phyloP scores from a whole-genome alignment of 2,888 invertebrate genomes.

The Drosophila suboccidentalis region DNA sequence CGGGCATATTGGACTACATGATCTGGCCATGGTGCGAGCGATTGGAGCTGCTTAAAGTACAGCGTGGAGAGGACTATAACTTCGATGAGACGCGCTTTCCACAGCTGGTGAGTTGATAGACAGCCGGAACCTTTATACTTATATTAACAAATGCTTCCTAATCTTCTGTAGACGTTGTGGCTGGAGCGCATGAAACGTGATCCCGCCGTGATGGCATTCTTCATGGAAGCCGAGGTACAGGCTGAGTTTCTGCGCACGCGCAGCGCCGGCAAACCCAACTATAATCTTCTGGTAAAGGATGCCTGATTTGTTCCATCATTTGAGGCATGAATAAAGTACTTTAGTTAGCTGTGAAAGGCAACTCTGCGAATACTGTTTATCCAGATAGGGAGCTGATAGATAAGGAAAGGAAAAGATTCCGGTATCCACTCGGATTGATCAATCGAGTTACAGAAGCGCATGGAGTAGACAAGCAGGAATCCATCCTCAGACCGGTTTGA shows the following conservation, averaged over 20 bases:
- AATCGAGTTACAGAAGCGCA: too few relatives aligned
- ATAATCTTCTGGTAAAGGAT: constrained; percentile 71
- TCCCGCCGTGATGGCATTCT: constrained; percentile 90
- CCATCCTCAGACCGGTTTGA: too few relatives aligned
- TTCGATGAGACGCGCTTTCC: constrained; percentile 67
- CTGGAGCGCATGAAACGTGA: constrained; percentile 90
- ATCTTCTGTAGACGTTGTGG: constrained; percentile 88
- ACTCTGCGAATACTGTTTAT: neutral
- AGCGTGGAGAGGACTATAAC: constrained; percentile 87
- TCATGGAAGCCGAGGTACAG: constrained; percentile 90
- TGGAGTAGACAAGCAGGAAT: too few relatives aligned
- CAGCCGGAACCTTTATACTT: too few relatives aligned
- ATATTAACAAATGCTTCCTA: neutral
- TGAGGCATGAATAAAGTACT: constrained; percentile 54
- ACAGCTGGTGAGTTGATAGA: constrained; percentile 49
- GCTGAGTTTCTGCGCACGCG: constrained; percentile 90
- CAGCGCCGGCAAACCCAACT: constrained; percentile 89
- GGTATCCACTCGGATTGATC: neutral
- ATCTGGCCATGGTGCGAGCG: constrained; percentile 94
- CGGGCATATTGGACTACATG: constrained; percentile 93
- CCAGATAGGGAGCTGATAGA: constrained; percentile 86
- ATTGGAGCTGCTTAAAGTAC: constrained; percentile 87
- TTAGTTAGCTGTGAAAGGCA: constrained; percentile 18
- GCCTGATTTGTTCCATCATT: constrained; percentile 42
- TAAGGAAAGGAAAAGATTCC: too few relatives aligned